Base-by-base conservation (phyloP, 2,797 vertebrate genomes). In the Yasuhikotakia modesta region DNA sequence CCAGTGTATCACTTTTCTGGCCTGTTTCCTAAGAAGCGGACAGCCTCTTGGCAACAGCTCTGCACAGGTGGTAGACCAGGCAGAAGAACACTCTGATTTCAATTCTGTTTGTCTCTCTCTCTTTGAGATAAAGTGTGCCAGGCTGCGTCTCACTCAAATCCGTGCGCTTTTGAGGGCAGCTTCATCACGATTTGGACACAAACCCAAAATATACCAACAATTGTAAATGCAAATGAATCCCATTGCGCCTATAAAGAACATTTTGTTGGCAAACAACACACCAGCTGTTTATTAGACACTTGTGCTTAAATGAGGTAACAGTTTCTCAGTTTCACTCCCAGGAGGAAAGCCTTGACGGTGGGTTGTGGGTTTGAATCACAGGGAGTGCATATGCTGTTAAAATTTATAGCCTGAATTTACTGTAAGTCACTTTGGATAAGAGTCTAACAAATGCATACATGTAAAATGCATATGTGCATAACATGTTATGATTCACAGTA, bases 61-160 rank as follows among this genome's bases (percentile, higher is more conserved):
- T 32, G 21, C 70, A 69, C 27, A 52, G 65, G 57, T 68, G 78
- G 53, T 52, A 57, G 19, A 74, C 53, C 17, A 63, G 35, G 61
- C 55, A 5, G 3, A 60, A 48, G 22, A 43, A 74, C 19, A 21
- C 57, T 13, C 13, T 66, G 22, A 57, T 60, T 30, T 60, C 22
- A 11, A 66, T 67, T 67, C 52, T 76, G 39, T 67, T 7, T 8
- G 1, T 67, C 11, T 46, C 21, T n/a, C 21, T n/a, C 50, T 76
- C 11, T 66, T 10, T 55, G 16, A 74, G 30, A 19, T 39, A 17
- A 39, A 22, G 19, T 52, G 30, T 17, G 19, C 16, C 16, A 74
- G 30, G 22, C 19, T 52, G 55, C 48, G 14, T 64, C 21, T 53
- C 14, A 53, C 46, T 22, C 27, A 22, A 63, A 52, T 50, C 50